A percentile compares a stretch with the other conserved stretches of the same genome.
Conservation (phyloP, 2,113 vertebrate species). For the Sardina pilchardus region DNA sequence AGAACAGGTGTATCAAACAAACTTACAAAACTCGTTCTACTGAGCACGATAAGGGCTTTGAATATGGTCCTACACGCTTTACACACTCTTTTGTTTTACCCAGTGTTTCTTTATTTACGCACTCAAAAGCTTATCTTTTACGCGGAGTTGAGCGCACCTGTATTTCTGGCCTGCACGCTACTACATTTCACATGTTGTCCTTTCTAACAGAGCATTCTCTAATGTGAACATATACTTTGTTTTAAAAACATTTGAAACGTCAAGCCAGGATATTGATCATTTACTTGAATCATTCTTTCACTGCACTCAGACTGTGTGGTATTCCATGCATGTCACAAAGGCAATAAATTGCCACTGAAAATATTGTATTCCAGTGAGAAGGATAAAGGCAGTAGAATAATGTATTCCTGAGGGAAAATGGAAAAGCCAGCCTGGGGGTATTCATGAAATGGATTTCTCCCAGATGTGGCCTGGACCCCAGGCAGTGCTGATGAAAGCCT, state of each 20-base stretch:
- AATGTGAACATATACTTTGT: no score
- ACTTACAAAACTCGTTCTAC: neutral
- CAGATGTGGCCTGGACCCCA: slow-evolving; percentile 48
- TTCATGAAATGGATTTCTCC: slow-evolving; percentile 55
- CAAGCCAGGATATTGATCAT: neutral
- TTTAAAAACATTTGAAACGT: neutral
- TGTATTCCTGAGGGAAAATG: slow-evolving; percentile 27
- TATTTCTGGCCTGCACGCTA: no score
- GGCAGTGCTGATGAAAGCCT: slow-evolving; percentile 66
- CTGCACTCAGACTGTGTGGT: neutral
- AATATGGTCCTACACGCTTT: neutral
- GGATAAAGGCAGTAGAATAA: neutral
- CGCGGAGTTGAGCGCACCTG: no score
- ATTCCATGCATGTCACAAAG: neutral
- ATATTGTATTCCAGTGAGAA: neutral
- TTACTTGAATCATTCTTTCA: neutral
- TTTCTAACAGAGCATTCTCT: no score
- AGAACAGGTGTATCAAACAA: neutral
- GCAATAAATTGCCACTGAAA: neutral
- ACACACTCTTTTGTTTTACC: no score
- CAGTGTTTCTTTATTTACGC: no score
- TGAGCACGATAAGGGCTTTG: neutral
- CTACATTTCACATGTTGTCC: no score
- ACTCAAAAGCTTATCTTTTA: no score
- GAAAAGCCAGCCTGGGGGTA: slow-evolving; percentile 47